Conservation (phyloP, 35 echinoderm and acorn worm species). For the Acanthaster planci region DNA sequence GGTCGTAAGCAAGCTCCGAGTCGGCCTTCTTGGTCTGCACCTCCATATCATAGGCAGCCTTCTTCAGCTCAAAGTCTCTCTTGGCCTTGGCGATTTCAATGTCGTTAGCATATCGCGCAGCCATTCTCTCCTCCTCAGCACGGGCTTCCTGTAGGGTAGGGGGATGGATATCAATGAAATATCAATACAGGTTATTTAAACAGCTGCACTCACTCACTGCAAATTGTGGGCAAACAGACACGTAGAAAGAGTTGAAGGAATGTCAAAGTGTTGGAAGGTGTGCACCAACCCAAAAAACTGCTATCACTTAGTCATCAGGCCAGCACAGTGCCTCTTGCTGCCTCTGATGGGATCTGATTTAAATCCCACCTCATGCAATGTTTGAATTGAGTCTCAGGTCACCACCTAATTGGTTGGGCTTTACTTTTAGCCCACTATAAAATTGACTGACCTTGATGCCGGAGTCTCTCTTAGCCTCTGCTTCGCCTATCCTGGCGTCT, state of each 20-base stretch:
- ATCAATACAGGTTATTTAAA: no score
- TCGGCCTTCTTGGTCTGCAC: slow-evolving; percentile 82
- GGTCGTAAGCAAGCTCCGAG: slow-evolving; percentile 78
- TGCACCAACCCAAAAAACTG: no score
- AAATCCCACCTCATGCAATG: no score
- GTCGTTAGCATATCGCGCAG: slow-evolving; percentile 58
- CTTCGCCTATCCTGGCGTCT: slow-evolving; percentile 85
- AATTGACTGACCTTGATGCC: slow-evolving; percentile 62
- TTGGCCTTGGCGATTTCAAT: slow-evolving; percentile 70
- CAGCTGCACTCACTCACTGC: no score
- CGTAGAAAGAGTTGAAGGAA: no score
- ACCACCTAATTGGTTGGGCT: no score
- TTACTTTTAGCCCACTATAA: background rate
- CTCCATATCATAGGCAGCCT: slow-evolving; percentile 74
- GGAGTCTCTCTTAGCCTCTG: slow-evolving; percentile 71
- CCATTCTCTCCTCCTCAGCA: slow-evolving; percentile 75
- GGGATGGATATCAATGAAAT: slow-evolving; percentile 17
- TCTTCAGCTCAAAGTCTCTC: slow-evolving; percentile 89
- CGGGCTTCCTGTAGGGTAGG: slow-evolving; percentile 66
- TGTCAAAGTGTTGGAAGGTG: no score
- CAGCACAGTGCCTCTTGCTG: no score
- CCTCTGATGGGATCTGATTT: no score
- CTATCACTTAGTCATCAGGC: no score
- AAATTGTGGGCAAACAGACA: no score
- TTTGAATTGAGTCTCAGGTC: no score